Evolutionary conservation across 2,888 invertebrate genomes (phyloP).

Genomic region (Julus scandinavius): DNA sequence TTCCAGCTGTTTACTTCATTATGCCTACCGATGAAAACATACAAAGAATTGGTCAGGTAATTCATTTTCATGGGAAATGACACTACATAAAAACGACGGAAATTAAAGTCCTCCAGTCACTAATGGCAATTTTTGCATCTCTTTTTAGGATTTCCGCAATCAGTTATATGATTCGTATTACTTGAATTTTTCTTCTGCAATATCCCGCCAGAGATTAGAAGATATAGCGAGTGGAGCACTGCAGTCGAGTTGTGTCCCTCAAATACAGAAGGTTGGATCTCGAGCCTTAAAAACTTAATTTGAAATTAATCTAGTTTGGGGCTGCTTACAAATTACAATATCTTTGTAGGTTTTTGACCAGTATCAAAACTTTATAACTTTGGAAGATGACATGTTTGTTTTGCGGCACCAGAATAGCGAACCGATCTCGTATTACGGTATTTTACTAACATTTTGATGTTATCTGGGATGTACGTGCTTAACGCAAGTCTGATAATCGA

Average conservation of each 20-base stretch:
- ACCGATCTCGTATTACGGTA: conserved; percentile 90
- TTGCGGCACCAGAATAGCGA: conserved; percentile 93
- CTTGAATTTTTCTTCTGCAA: conserved; percentile 94
- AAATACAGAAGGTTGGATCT: conserved; percentile 81
- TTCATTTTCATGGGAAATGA: not conserved
- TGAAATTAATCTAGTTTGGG: no score
- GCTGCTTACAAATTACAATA: not conserved
- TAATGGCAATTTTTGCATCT: not conserved
- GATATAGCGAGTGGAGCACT: conserved; percentile 93
- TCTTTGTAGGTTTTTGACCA: conserved; percentile 87
- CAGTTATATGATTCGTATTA: conserved; percentile 94
- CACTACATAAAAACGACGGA: not conserved
- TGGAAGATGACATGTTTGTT: conserved; percentile 97
- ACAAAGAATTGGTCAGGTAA: conserved; percentile 87
- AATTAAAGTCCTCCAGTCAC: not conserved
- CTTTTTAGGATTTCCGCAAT: conserved; percentile 70
- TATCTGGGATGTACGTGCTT: not conserved
- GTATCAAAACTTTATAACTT: conserved; percentile 96
- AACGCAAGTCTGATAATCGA: conserved; percentile 60
- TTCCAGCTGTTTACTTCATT: conserved; percentile 98
- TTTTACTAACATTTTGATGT: not conserved
- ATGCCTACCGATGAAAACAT: conserved; percentile 96
- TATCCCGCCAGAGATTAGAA: conserved; percentile 92
- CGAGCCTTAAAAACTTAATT: no score
- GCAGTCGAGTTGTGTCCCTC: conserved; percentile 88